Evolutionary conservation across 2,113 vertebrate species (phyloP).

Genomic region (Etia nguti): DNA sequence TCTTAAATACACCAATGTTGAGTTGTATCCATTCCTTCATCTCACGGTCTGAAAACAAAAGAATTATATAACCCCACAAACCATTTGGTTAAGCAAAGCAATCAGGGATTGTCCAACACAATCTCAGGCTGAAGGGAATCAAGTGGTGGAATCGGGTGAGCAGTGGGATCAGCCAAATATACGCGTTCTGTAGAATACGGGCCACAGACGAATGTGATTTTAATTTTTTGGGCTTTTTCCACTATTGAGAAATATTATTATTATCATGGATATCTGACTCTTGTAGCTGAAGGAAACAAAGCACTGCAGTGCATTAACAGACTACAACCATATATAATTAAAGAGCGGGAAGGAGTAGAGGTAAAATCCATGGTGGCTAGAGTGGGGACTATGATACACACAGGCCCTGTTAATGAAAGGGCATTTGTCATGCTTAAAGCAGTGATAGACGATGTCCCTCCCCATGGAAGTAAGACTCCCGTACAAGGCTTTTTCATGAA

Average conservation of each 20-base stretch:
- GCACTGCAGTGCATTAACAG: not conserved
- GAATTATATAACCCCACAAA: not conserved
- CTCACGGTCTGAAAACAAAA: not conserved
- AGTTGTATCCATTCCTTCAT: not conserved
- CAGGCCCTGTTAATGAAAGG: constrained; percentile 34
- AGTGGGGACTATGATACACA: not conserved
- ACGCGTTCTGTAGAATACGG: not conserved
- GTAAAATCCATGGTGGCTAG: not conserved
- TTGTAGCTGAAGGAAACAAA: not conserved
- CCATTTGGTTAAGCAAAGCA: not conserved
- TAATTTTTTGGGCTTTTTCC: not conserved
- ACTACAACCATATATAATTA: not conserved
- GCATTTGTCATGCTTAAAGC: constrained; percentile 50
- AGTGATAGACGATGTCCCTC: constrained; percentile 40
- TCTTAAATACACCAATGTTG: not conserved
- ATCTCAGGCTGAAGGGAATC: not conserved
- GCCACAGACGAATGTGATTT: not conserved
- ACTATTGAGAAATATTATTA: not conserved
- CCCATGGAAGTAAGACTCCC: not conserved
- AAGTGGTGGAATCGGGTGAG: not conserved
- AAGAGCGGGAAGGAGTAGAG: not conserved
- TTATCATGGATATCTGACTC: not conserved
- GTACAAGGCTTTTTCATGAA: not conserved
- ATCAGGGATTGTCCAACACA: not conserved
- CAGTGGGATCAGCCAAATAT: not conserved